Evolutionary conservation across 2,113 vertebrate genomes (phyloP), one percentile per base, ranked within the genome.

Genomic region (Donacobius atricapilla): DNA sequence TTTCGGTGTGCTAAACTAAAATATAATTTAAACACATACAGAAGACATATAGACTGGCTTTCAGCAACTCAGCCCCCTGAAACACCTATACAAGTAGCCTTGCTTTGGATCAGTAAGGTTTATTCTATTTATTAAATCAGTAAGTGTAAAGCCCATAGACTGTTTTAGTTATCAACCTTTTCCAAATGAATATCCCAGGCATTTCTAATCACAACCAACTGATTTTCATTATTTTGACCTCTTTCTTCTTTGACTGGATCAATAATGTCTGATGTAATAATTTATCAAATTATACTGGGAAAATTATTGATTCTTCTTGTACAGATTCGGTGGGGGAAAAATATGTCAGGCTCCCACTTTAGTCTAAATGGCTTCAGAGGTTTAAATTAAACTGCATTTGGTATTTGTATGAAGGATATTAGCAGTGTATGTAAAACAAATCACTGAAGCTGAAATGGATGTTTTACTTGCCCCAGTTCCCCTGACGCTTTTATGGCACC

Each of bases 181-280:
- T 96, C 95, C 79, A 97, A 97, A 97, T 90, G 87, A 97, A 95
- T 97, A 98, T 96, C 93, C 96, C 95, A 89, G 87, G 57, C 94
- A 39, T 44, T 94, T 95, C 83, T 87, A 61, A 96, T 96, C 53
- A 31, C 40, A 69, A 83, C 56, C 63, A 82, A 93, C 95, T 96
- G 92, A 97, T 96, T 97, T 97, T 90, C 96, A 28, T 31, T 95
- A 93, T 95, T 96, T 92, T 88, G 92, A 92, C 76, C 88, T 90
- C 87, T 85, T 87, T 35, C 91, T 94, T 92, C 85, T 75, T 92
- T 87, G 88, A 77, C 77, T 72, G 77, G 93, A 98, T 98, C 97
- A 93, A 96, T 97, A 97, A 65, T 3, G 69, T 90, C 66, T 81
- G 95, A 96, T 97, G 84, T 91, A 95, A 92, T 82, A 42, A 44